Conservation (phyloP, 2,797 vertebrate genomes). For the Scolopax bukidnonensis region DNA sequence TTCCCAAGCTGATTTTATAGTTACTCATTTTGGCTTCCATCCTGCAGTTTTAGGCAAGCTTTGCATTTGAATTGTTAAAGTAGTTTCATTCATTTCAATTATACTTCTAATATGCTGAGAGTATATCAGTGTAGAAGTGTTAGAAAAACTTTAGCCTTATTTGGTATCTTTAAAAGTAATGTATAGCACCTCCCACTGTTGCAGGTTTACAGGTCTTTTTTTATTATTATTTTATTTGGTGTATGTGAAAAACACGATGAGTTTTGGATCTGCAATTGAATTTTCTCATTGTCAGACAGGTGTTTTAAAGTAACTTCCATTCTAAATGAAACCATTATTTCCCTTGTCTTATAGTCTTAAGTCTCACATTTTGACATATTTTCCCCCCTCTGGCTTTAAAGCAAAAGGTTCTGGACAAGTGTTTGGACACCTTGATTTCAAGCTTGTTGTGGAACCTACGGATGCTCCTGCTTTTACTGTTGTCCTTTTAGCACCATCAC, state of each 20-base stretch:
- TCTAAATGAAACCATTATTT: not conserved
- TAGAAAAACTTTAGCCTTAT: not conserved
- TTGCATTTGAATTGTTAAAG: not conserved
- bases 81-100: not conserved
- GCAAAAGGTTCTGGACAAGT: conserved; percentile 91
- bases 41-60: not conserved
- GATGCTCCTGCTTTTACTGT: conserved; percentile 91
- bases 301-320: not conserved
- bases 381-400: conserved; percentile 57
- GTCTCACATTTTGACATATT: not conserved
- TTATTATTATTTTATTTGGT: not conserved
- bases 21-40: not conserved
- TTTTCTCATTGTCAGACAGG: not conserved
- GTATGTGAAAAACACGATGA: not conserved
- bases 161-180: not conserved
- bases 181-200: not conserved
- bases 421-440: conserved; percentile 97
- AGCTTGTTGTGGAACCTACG: conserved; percentile 90
- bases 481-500: conserved; percentile 91
- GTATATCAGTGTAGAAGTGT: not conserved
- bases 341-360: not conserved
- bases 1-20: not conserved
- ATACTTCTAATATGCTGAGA: not conserved
- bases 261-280: not conserved
- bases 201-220: not conserved